Evolutionary conservation across 1,140 invertebrate genomes (phyloP).

Genomic region (Hypothenemus hampei): DNA sequence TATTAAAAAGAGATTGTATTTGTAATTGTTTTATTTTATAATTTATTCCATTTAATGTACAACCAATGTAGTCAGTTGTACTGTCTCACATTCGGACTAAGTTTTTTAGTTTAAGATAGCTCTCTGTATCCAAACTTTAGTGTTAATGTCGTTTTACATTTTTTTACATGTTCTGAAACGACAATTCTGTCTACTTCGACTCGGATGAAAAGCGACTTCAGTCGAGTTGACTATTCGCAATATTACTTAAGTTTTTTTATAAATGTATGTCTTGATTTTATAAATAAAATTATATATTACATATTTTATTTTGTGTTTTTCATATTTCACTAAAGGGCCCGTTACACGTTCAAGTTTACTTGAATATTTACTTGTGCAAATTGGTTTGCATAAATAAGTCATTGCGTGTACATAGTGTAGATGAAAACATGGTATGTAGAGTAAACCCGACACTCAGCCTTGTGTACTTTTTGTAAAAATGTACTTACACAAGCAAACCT

Average conservation of each 20-base stretch:
- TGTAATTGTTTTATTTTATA: slow-evolving; percentile 35
- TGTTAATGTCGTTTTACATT: slow-evolving; percentile 30
- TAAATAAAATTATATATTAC: slow-evolving; percentile 40
- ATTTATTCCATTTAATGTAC: slow-evolving; percentile 35
- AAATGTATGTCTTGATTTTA: slow-evolving; percentile 41
- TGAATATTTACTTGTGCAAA: no score
- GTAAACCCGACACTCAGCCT: no score
- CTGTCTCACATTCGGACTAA: slow-evolving; percentile 37
- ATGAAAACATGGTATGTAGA: no score
- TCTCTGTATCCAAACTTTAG: slow-evolving; percentile 40
- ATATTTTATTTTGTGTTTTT: no score
- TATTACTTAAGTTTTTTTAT: slow-evolving; percentile 44
- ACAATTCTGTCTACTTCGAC: slow-evolving; percentile 12
- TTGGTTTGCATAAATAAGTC: no score
- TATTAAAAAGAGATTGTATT: slow-evolving; percentile 30
- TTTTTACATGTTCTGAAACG: slow-evolving; percentile 7
- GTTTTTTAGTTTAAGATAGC: slow-evolving; percentile 37
- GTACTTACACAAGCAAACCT: no score
- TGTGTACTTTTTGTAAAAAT: no score
- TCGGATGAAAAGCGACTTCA: neutral
- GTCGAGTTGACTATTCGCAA: slow-evolving; percentile 39
- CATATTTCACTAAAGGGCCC: no score
- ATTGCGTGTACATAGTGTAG: no score
- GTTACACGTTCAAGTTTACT: no score
- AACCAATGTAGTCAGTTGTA: slow-evolving; percentile 32